A percentile compares a stretch with the other conserved stretches of the same genome.
Conservation (phyloP, 2,797 vertebrate genomes). For the Galagoides demidoff region DNA sequence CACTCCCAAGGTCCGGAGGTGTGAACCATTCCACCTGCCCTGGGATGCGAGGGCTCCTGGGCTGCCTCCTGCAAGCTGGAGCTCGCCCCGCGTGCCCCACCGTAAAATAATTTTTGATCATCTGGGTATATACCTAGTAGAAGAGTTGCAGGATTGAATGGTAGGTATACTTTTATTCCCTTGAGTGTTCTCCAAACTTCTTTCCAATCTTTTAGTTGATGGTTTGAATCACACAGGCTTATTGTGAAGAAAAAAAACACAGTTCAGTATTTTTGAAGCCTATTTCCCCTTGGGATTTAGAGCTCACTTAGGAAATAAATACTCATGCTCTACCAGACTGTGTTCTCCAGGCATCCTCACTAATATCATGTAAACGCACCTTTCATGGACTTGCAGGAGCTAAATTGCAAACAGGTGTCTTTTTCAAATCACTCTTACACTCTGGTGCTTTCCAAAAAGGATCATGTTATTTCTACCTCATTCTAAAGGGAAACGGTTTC, state of each 20-base stretch:
- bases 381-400: neutral
- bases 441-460: neutral
- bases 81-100: too few species aligned
- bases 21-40: too few species aligned
- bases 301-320: constrained; percentile 28
- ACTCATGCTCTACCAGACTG: neutral
- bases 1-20: too few species aligned
- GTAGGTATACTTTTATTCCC: too few species aligned
- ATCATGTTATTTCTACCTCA: constrained; percentile 11
- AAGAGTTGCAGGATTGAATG: too few species aligned
- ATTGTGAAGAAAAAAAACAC: neutral
- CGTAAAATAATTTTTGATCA: too few species aligned
- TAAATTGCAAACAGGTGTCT: constrained; percentile 67
- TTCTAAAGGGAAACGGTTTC: constrained; percentile 35
- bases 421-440: neutral
- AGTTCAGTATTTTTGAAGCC: neutral
- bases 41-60: too few species aligned
- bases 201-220: neutral
- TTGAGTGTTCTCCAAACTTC: too few species aligned
- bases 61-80: too few species aligned
- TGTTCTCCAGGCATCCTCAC: neutral
- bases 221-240: neutral
- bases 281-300: neutral
- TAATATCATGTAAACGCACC: neutral
- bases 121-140: too few species aligned